phyloP scores from a whole-genome alignment of 1,140 invertebrate species.

The Drosophila takahashii region DNA sequence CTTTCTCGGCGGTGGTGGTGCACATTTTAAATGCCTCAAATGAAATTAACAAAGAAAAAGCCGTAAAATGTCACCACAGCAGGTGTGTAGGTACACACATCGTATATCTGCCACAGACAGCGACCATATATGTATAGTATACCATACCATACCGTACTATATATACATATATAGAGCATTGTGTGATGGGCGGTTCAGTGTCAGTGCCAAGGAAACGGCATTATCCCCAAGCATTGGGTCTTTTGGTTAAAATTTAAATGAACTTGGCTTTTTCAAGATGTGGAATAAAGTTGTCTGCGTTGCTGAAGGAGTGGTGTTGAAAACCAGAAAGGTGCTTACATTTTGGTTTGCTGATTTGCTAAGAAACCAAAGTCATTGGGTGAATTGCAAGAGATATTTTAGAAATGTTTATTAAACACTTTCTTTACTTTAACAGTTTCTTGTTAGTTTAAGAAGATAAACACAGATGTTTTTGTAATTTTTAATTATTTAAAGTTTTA shows the following conservation, averaged over 20 bases:
- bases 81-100: slow-evolving; percentile 49
- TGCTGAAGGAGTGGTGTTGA: background rate
- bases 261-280: slow-evolving; percentile 48
- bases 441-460: too few species aligned
- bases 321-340: slow-evolving; percentile 18
- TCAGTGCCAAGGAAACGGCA: slow-evolving; percentile 39
- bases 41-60: slow-evolving; percentile 82
- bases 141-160: background rate
- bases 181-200: slow-evolving; percentile 3
- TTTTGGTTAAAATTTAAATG: slow-evolving; percentile 67
- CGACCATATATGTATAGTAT: slow-evolving; percentile 2
- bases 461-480: too few species aligned
- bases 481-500: too few species aligned
- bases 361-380: background rate
- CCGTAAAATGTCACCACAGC: slow-evolving; percentile 79
- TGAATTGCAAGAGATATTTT: background rate
- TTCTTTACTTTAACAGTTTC: too few species aligned
- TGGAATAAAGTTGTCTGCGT: slow-evolving; percentile 2
- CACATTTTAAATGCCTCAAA: slow-evolving; percentile 81
- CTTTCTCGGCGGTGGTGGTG: slow-evolving; percentile 56
- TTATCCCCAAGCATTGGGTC: slow-evolving; percentile 53
- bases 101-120: slow-evolving; percentile 33
- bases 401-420: too few species aligned
- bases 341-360: slow-evolving; percentile 7
- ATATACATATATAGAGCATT: background rate